A percentile compares a stretch with the other conserved stretches of the same genome.
Conservation (phyloP, 2,888 invertebrate species). For the Petrophora chlorosata region DNA sequence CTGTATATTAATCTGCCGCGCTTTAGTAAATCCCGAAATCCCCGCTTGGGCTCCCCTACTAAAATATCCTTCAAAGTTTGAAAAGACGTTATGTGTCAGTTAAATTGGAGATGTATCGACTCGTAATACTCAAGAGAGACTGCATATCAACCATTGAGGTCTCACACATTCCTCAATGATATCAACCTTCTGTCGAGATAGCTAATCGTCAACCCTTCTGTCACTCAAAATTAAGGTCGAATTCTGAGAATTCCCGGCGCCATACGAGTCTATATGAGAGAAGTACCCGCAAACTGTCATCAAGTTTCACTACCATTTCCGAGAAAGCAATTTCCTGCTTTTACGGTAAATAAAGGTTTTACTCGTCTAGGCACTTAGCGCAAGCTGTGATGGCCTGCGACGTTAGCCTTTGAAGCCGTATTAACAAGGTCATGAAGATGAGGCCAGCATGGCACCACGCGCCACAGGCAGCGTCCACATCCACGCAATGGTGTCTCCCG, state of each 20-base stretch:
- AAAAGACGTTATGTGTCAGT: conserved; percentile 1
- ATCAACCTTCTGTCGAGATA: not conserved
- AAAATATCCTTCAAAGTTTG: not conserved
- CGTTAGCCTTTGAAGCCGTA: conserved; percentile 34
- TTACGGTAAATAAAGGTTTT: conserved; percentile 36
- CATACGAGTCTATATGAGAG: not conserved
- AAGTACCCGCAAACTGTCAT: conserved; percentile 5
- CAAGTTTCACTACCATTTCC: conserved; percentile 14
- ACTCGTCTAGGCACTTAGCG: conserved; percentile 35
- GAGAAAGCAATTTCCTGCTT: conserved; percentile 25
- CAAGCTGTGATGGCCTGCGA: conserved; percentile 30
- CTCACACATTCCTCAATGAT: too few relatives aligned
- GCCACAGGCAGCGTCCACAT: conserved; percentile 29
- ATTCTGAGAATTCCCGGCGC: too few relatives aligned
- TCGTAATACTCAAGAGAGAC: conserved; percentile 2
- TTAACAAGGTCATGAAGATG: conserved; percentile 40
- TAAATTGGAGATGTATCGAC: not conserved
- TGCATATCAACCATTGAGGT: too few relatives aligned
- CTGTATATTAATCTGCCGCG: too few relatives aligned
- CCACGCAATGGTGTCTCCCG: conserved; percentile 61
- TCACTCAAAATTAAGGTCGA: not conserved
- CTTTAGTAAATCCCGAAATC: too few relatives aligned
- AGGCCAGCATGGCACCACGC: conserved; percentile 5
- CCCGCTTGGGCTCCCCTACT: too few relatives aligned
- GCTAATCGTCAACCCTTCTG: conserved; percentile 12